Percentiles rank a stretch among this genome's conserved stretches.
phyloP scores from a whole-genome alignment of 2,113 vertebrate species.

The Laticauda laticaudata region DNA sequence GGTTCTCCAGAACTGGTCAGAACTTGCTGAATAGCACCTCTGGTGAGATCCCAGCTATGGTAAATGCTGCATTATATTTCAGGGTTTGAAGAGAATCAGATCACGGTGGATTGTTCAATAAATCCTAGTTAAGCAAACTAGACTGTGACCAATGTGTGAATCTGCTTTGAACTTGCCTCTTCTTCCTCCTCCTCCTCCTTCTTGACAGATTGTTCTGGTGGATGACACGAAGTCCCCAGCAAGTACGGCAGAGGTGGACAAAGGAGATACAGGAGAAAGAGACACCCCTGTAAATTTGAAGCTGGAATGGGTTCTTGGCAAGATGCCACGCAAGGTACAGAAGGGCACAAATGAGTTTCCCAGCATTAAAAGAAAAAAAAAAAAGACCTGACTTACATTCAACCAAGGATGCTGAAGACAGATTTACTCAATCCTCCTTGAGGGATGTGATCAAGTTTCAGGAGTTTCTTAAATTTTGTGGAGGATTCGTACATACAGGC shows the following conservation, averaged over 20 bases:
- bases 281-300: slow-evolving; percentile 82
- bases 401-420: not conserved
- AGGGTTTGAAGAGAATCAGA: not conserved
- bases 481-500: no score
- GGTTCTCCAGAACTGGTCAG: no score
- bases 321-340: slow-evolving; percentile 87
- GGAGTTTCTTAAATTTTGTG: not conserved
- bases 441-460: not conserved
- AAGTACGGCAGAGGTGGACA: slow-evolving; percentile 42
- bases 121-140: not conserved
- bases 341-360: no score
- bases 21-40: no score
- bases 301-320: slow-evolving; percentile 90
- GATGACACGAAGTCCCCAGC: slow-evolving; percentile 54
- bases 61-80: not conserved
- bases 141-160: not conserved
- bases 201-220: slow-evolving; percentile 76
- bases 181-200: not conserved
- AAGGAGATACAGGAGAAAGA: slow-evolving; percentile 45
- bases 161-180: not conserved
- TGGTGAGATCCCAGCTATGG: not conserved
- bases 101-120: not conserved
- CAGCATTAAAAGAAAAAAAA: not conserved
- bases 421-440: not conserved
- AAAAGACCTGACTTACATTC: not conserved